Evolutionary conservation across 1,140 invertebrate genomes (phyloP).

Genomic region (Drosophila ercepeae): DNA sequence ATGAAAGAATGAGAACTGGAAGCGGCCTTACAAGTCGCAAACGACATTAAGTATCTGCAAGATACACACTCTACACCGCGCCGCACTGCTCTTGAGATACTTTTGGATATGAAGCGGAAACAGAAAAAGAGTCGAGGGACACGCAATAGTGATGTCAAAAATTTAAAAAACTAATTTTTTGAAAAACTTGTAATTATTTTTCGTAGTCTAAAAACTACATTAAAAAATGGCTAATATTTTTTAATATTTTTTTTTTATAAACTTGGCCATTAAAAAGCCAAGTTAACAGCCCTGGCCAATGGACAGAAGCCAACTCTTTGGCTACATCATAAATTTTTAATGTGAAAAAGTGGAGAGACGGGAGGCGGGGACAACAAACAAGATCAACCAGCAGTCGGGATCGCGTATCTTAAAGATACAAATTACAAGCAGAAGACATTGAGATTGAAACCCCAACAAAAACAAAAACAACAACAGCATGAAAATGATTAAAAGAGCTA

Average conservation of each 20-base stretch:
- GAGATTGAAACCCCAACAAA: constrained; percentile 71
- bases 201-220: too few species aligned
- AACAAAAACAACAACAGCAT: constrained; percentile 62
- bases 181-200: too few species aligned
- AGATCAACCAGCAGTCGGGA: constrained; percentile 46
- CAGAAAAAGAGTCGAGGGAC: constrained; percentile 50
- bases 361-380: constrained; percentile 14
- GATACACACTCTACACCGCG: constrained; percentile 56
- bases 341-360: constrained; percentile 65
- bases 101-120: constrained; percentile 78
- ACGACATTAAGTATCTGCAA: constrained; percentile 65
- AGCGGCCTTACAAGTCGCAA: constrained; percentile 54
- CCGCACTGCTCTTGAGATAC: constrained; percentile 77
- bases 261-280: constrained; percentile 2
- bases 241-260: not conserved
- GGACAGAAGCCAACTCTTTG: constrained; percentile 67
- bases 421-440: constrained; percentile 79
- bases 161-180: too few species aligned
- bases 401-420: constrained; percentile 77
- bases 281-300: not conserved
- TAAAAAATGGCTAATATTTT: too few species aligned
- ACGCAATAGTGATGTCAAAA: constrained; percentile 4
- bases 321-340: constrained; percentile 80
- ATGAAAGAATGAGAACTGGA: constrained; percentile 9
- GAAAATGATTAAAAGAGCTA: constrained; percentile 81